A percentile compares a stretch with the other conserved stretches of the same genome.
Evolutionary conservation across 2,113 vertebrate species (phyloP).

Genomic region (Psettodes erumei): DNA sequence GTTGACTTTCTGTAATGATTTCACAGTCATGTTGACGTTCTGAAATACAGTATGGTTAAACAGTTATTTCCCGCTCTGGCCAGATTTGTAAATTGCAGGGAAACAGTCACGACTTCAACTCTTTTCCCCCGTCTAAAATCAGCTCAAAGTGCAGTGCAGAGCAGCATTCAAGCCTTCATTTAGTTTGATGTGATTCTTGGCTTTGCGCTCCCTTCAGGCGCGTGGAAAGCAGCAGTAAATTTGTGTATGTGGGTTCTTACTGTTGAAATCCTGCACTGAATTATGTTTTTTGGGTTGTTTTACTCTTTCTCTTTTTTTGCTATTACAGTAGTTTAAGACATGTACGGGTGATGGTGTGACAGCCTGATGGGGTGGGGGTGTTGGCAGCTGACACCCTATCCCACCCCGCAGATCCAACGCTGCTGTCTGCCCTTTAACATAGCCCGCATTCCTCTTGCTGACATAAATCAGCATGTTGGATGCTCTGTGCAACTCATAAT

Average conservation of each 20-base stretch:
- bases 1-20: neutral
- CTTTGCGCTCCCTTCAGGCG: neutral
- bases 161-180: neutral
- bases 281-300: too few relatives aligned
- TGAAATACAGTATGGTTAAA: neutral
- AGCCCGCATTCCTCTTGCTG: conserved; percentile 42
- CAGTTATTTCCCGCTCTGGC: neutral
- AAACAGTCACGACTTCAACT: neutral
- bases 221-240: neutral
- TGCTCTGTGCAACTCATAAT: conserved; percentile 1
- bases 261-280: neutral
- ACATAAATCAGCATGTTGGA: conserved; percentile 11
- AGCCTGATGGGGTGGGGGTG: neutral
- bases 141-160: neutral
- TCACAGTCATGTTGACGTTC: neutral
- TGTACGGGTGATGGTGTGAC: neutral
- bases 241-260: neutral
- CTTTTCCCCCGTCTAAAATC: neutral
- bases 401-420: conserved; percentile 23
- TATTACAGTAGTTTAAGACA: conserved; percentile 5
- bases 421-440: conserved; percentile 50
- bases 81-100: neutral
- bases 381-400: conserved; percentile 49
- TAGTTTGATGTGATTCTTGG: neutral
- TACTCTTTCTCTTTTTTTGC: too few relatives aligned